These are phyloP conservation scores for Galerucella calmariensis DNA, from an alignment of 2,888 invertebrate species.

Conservation along the genomic window DNA sequence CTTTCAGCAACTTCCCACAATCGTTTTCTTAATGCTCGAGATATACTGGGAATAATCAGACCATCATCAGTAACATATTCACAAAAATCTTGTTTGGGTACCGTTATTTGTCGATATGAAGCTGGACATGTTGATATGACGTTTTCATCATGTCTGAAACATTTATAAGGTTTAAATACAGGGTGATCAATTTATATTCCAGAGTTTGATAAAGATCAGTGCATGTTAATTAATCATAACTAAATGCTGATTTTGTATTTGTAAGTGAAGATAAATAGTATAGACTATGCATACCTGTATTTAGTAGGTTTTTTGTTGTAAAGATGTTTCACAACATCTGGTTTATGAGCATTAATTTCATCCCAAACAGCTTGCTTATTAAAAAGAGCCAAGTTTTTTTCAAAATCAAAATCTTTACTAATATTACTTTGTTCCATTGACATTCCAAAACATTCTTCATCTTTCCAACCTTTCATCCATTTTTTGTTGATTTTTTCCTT, in stretches of 20 bases:
- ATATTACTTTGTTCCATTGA: conserved; percentile 73
- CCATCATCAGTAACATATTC: conserved; percentile 87
- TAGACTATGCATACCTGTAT: conserved; percentile 56
- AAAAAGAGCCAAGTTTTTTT: conserved; percentile 91
- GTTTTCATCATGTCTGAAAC: conserved; percentile 88
- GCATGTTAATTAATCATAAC: too few relatives aligned
- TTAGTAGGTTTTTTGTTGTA: conserved; percentile 62
- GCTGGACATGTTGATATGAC: conserved; percentile 76
- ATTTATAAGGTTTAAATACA: conserved; percentile 25
- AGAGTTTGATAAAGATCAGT: too few relatives aligned
- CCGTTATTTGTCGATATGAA: conserved; percentile 75
- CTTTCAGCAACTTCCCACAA: conserved; percentile 77
- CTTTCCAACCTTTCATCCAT: conserved; percentile 67
- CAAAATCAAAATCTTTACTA: conserved; percentile 91
- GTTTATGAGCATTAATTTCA: conserved; percentile 73
- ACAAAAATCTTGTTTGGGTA: conserved; percentile 72
- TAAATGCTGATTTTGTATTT: conserved; percentile 5
- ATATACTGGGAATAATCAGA: conserved; percentile 81
- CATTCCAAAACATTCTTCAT: conserved; percentile 83
- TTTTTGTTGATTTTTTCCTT: conserved; percentile 67
- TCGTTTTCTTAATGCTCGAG: conserved; percentile 72
- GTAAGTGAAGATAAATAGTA: not conserved
- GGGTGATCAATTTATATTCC: too few relatives aligned
- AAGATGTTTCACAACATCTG: conserved; percentile 70
- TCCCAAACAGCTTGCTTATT: conserved; percentile 86